phyloP scores from a whole-genome alignment of 2,113 vertebrate species.

The Brienomyrus longianalis region DNA sequence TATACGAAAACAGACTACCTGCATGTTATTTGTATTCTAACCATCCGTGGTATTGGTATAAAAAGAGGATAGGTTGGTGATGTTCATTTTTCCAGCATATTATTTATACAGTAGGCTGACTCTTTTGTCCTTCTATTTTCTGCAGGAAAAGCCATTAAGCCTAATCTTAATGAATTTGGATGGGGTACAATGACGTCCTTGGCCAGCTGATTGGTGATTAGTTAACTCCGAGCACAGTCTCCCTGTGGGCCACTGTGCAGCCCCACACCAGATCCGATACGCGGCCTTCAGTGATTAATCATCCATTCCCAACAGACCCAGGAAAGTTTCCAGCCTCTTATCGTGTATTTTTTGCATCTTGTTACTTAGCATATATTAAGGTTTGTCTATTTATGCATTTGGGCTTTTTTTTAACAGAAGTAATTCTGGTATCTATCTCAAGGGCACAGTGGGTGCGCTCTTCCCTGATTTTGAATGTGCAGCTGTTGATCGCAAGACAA shows the following conservation, averaged over 20 bases:
- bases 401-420: background rate
- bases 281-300: background rate
- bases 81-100: slow-evolving; percentile 8
- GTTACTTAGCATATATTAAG: background rate
- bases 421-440: background rate
- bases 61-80: slow-evolving; percentile 10
- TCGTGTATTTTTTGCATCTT: background rate
- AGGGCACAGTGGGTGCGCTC: background rate
- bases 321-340: background rate
- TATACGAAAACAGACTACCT: slow-evolving; percentile 26
- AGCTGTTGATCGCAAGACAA: background rate
- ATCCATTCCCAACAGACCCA: background rate
- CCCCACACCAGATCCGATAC: background rate
- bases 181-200: slow-evolving; percentile 30
- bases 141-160: slow-evolving; percentile 27
- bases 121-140: slow-evolving; percentile 17
- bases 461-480: background rate
- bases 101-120: slow-evolving; percentile 15
- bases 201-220: slow-evolving; percentile 16
- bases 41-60: slow-evolving; percentile 15
- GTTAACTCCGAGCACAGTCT: background rate
- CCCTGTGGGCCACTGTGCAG: background rate
- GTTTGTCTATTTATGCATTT: background rate
- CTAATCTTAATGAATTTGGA: slow-evolving; percentile 29
- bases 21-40: slow-evolving; percentile 20